phyloP scores from a whole-genome alignment of 2,113 vertebrate species.

The Brachionichthys hirsutus region DNA sequence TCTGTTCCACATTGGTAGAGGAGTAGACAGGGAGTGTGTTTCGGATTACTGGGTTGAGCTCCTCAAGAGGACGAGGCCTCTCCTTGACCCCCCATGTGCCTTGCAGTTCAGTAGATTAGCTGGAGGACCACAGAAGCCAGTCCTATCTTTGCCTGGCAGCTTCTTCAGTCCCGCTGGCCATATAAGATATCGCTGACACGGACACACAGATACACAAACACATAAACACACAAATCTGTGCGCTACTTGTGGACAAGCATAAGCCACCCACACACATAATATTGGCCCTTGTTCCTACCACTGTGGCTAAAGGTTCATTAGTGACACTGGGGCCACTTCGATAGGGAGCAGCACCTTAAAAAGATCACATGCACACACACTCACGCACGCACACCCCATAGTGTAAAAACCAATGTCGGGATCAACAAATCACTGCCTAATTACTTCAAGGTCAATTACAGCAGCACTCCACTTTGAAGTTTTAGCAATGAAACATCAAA shows the following conservation, averaged over 20 bases:
- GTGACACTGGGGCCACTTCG: slow-evolving; percentile 66
- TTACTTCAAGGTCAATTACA: slow-evolving; percentile 70
- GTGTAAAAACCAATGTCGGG: slow-evolving; percentile 39
- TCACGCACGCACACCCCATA: slow-evolving; percentile 9
- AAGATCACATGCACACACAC: slow-evolving; percentile 8
- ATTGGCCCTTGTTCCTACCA: slow-evolving; percentile 30
- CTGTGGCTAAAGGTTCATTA: slow-evolving; percentile 69
- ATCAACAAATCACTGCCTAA: slow-evolving; percentile 63
- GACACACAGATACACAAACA: slow-evolving; percentile 15
- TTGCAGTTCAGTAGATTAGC: slow-evolving; percentile 72
- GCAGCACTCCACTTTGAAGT: slow-evolving; percentile 66
- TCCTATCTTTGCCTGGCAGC: slow-evolving; percentile 62
- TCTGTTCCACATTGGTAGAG: slow-evolving; percentile 39
- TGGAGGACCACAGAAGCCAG: slow-evolving; percentile 56
- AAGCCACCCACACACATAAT: slow-evolving; percentile 23
- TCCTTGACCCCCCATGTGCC: slow-evolving; percentile 67
- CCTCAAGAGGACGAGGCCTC: slow-evolving; percentile 55
- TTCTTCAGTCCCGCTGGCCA: slow-evolving; percentile 51
- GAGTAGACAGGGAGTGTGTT: slow-evolving; percentile 30
- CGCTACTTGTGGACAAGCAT: slow-evolving; percentile 5
- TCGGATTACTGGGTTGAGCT: slow-evolving; percentile 40
- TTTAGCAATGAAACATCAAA: slow-evolving; percentile 68
- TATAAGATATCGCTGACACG: slow-evolving; percentile 46
- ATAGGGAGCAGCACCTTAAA: slow-evolving; percentile 46
- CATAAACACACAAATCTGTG: slow-evolving; percentile 22